Conservation (phyloP, 2,888 invertebrate species). For the Mythimna pallens region DNA sequence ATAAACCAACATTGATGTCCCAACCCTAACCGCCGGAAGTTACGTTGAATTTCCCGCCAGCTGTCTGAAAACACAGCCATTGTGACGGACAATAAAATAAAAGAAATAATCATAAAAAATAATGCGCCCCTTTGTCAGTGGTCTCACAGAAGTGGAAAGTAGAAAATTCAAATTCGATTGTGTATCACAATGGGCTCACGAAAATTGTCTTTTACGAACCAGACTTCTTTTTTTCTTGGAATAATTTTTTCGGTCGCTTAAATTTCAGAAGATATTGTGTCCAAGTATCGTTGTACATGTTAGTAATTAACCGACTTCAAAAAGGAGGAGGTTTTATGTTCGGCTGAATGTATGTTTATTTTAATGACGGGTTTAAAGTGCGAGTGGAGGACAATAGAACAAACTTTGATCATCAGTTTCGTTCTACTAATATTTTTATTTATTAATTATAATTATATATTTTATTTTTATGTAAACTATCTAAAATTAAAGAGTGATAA, state of each 20-base stretch:
- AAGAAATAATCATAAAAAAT: constrained; percentile 82
- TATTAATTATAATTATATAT: too few species aligned
- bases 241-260: constrained; percentile 25
- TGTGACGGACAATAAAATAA: constrained; percentile 77
- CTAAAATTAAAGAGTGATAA: too few species aligned
- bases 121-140: constrained; percentile 73
- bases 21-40: constrained; percentile 61
- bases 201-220: constrained; percentile 70
- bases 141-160: constrained; percentile 59
- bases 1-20: neutral
- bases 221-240: constrained; percentile 29
- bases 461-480: neutral
- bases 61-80: constrained; percentile 65
- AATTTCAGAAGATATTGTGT: constrained; percentile 22
- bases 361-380: neutral
- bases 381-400: neutral
- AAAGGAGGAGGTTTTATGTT: too few species aligned
- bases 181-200: constrained; percentile 70
- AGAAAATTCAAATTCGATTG: constrained; percentile 80
- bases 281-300: neutral
- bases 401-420: neutral
- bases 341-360: too few species aligned
- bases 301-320: neutral
- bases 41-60: constrained; percentile 52
- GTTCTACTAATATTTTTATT: neutral